Conservation (phyloP, 2,888 invertebrate genomes). For the Sphinx pinastri region DNA sequence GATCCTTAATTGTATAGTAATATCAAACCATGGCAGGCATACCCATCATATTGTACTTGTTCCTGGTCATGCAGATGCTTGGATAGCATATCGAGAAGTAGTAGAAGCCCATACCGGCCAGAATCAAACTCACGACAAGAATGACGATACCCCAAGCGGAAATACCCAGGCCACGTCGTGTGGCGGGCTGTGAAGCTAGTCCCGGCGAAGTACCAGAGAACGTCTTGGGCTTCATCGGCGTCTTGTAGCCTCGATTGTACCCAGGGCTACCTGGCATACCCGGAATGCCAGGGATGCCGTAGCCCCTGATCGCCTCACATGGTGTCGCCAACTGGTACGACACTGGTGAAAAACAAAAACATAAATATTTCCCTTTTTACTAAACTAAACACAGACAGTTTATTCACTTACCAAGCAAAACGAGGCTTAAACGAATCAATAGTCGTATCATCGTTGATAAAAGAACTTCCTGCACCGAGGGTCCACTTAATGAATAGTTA, state of each 20-base stretch:
- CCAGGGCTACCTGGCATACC: slow-evolving; percentile 41
- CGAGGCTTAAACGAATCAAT: slow-evolving; percentile 55
- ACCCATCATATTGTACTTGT: slow-evolving; percentile 83
- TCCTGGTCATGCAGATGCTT: slow-evolving; percentile 82
- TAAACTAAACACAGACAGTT: slow-evolving; percentile 12
- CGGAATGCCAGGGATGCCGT: slow-evolving; percentile 42
- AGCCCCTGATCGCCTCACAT: slow-evolving; percentile 50
- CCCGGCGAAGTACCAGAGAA: slow-evolving; percentile 54
- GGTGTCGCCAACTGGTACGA: slow-evolving; percentile 29
- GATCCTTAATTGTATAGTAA: neutral
- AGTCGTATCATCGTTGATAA: slow-evolving; percentile 59
- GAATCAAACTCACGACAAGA: slow-evolving; percentile 77
- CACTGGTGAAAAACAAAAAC: neutral
- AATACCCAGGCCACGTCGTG: slow-evolving; percentile 74
- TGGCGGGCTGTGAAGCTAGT: slow-evolving; percentile 53
- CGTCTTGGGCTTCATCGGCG: slow-evolving; percentile 48
- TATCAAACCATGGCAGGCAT: slow-evolving; percentile 66
- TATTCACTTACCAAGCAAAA: slow-evolving; percentile 62
- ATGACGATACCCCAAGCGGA: slow-evolving; percentile 87
- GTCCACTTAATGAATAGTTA: slow-evolving; percentile 40
- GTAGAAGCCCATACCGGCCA: slow-evolving; percentile 82
- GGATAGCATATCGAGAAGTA: slow-evolving; percentile 88
- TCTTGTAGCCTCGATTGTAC: slow-evolving; percentile 43
- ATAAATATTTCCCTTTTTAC: slow-evolving; percentile 7
- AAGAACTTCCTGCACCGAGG: slow-evolving; percentile 48